Evolutionary conservation across 2,113 vertebrate species (phyloP).

Genomic region (Excalfactoria chinensis): DNA sequence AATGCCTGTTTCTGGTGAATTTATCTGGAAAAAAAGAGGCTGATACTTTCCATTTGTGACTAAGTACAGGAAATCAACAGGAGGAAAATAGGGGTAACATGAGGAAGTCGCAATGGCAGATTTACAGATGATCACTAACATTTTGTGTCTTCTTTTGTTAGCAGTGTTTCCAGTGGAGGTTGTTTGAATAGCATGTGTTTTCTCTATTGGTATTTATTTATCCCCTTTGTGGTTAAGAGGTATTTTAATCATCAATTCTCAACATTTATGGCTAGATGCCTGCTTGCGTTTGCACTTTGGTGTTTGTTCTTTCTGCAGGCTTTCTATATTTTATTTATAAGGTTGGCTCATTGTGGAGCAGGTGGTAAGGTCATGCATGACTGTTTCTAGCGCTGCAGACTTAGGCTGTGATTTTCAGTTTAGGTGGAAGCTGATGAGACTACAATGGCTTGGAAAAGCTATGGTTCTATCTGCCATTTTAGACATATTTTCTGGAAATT

Average conservation of each 20-base stretch:
- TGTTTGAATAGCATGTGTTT: not conserved
- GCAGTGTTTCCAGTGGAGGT: not conserved
- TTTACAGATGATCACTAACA: not conserved
- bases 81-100: not conserved
- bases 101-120: not conserved
- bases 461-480: constrained; percentile 1
- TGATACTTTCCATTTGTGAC: not conserved
- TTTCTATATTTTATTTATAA: constrained; percentile 72
- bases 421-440: constrained; percentile 8
- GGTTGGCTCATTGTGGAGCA: constrained; percentile 58
- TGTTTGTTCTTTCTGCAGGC: constrained; percentile 59
- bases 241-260: constrained; percentile 41
- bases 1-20: not conserved
- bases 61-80: not conserved
- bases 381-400: constrained; percentile 59
- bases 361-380: constrained; percentile 69
- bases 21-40: not conserved
- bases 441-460: constrained; percentile 9
- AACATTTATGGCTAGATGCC: constrained; percentile 52
- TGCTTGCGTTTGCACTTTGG: constrained; percentile 52
- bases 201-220: not conserved
- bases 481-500: constrained; percentile 16
- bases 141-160: not conserved
- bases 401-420: constrained; percentile 57
- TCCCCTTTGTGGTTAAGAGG: constrained; percentile 43